Base-by-base conservation (phyloP, 2,888 invertebrate genomes). In the Mimas tiliae region DNA sequence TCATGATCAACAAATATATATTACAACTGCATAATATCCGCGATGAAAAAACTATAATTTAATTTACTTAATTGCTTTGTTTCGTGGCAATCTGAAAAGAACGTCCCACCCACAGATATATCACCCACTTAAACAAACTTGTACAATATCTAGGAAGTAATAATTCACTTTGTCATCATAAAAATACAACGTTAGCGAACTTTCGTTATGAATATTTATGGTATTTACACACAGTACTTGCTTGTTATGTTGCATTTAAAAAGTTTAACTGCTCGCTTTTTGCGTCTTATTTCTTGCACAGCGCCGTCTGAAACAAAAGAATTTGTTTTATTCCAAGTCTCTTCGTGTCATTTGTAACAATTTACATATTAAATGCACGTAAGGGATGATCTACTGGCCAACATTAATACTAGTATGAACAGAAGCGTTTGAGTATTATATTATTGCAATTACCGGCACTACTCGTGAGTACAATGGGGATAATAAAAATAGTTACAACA, bases 191-290 rank as follows among this genome's bases (percentile, higher is more conserved):
- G 74, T 74, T 70, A 70, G 71, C 73, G 72, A 73, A 75, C 68
- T 74, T 73, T 74, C 73, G 70, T 74, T 71, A 79, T 79, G 73
- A 79, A 77, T 78, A 79, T 79, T 78, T 75, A 79, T 74, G 71
- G 45, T 72, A 69, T 72, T 77, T 73, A 71, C 75, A 71, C 69
- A 58, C 45, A 34, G 14, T 11, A 47, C 53, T 33, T 53, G 47
- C 53, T 62, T 42, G 21, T 52, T 58, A 48, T 65, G 48, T 34
- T 65, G 58, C 55, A 65, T 65, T 65, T 65, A 65, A 48, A 55
- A 65, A 58, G 58, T 65, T 65, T 58, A 65, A 65, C 48, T 33
- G 47, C 19, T 55, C 34, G 16, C 55, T 55, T 55, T 38, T 55
- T 53, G 45, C 27, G 45, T 12, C 27, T 8, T 63, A 16, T 45